Evolutionary conservation across 2,888 invertebrate species (phyloP).

Genomic region (Hoplodrina ambigua): DNA sequence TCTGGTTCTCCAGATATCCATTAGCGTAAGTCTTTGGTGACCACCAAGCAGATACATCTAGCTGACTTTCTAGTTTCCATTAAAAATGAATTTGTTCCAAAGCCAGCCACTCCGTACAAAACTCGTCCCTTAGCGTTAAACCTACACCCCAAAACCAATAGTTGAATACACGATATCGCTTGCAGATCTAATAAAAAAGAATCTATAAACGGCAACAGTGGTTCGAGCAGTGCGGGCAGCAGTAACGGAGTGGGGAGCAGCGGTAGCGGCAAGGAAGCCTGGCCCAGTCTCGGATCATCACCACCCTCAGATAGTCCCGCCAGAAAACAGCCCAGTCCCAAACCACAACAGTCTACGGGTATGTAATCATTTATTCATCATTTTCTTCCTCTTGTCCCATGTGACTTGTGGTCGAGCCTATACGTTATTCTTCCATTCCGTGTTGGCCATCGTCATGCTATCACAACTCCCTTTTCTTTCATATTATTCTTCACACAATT

Average conservation of each 20-base stretch:
- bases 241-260: slow-evolving; percentile 69
- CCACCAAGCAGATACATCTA: no score
- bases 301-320: slow-evolving; percentile 86
- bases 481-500: no score
- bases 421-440: no score
- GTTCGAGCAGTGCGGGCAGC: slow-evolving; percentile 66
- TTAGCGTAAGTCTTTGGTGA: no score
- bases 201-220: slow-evolving; percentile 70
- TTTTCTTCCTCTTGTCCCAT: no score
- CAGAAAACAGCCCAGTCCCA: slow-evolving; percentile 82
- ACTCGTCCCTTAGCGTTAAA: slow-evolving; percentile 34
- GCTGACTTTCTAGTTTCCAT: no score
- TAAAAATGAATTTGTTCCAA: slow-evolving; percentile 1
- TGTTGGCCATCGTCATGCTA: no score
- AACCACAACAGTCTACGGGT: slow-evolving; percentile 81
- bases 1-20: no score
- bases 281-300: slow-evolving; percentile 93
- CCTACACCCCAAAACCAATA: slow-evolving; percentile 8
- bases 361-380: slow-evolving; percentile 19
- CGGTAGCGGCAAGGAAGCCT: slow-evolving; percentile 92
- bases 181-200: slow-evolving; percentile 86
- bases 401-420: no score
- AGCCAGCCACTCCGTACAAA: slow-evolving; percentile 30
- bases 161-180: slow-evolving; percentile 28
- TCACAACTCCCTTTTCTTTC: no score